phyloP scores from a whole-genome alignment of 2,888 invertebrate genomes.

The Pyrrhopygopsis socrates region DNA sequence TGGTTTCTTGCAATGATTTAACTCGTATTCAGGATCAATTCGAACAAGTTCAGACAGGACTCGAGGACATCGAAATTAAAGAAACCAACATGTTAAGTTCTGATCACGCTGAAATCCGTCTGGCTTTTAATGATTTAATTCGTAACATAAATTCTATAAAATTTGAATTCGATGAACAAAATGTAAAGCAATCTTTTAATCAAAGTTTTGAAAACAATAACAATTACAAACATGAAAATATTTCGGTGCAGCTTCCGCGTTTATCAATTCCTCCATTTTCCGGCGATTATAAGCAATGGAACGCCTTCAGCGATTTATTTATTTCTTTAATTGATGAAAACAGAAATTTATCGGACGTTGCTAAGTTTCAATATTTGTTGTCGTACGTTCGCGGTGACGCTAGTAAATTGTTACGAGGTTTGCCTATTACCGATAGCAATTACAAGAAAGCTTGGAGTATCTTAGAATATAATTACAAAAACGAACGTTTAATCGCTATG shows the following conservation, averaged over 20 bases:
- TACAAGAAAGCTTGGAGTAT: conserved; percentile 21
- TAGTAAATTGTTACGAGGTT: background rate
- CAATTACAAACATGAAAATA: background rate
- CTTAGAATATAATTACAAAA: conserved; percentile 26
- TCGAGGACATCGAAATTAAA: background rate
- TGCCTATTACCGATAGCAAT: conserved; percentile 10
- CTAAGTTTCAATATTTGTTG: conserved; percentile 3
- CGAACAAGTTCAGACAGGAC: background rate
- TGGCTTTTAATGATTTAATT: background rate
- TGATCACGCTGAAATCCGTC: too few relatives aligned
- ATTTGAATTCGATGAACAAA: background rate
- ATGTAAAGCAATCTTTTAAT: background rate
- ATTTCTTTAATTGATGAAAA: background rate
- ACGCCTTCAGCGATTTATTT: background rate
- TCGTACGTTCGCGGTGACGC: background rate
- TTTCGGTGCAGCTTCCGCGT: background rate
- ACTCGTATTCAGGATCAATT: background rate
- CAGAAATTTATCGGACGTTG: background rate
- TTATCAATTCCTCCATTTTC: background rate
- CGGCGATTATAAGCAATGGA: background rate
- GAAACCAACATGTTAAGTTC: background rate
- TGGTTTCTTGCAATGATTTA: background rate
- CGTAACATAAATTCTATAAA: background rate
- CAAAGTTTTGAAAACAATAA: background rate
- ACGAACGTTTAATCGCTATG: conserved; percentile 25